phyloP scores from a whole-genome alignment of 2,113 vertebrate species.

The Corythaixoides concolor region DNA sequence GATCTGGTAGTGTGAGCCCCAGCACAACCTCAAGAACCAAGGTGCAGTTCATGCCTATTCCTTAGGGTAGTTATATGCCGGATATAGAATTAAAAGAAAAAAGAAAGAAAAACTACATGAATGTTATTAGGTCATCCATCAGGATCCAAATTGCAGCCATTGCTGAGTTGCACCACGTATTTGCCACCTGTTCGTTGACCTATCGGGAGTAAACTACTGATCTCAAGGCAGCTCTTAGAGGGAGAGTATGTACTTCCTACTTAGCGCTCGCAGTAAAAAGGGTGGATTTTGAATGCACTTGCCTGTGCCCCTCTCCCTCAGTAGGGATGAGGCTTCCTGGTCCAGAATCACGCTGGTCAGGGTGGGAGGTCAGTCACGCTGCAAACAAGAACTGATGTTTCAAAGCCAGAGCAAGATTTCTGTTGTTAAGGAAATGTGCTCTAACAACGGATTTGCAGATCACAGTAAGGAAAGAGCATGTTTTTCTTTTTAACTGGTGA shows the following conservation, averaged over 20 bases:
- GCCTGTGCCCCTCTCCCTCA: background rate
- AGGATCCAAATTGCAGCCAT: background rate
- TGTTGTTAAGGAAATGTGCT: constrained; percentile 38
- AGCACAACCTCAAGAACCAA: background rate
- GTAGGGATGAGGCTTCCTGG: background rate
- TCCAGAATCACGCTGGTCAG: background rate
- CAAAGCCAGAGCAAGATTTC: background rate
- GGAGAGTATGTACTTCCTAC: background rate
- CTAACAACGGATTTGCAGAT: background rate
- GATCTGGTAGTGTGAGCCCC: background rate
- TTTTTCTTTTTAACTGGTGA: background rate
- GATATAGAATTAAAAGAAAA: background rate
- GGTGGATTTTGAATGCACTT: background rate
- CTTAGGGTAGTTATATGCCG: background rate
- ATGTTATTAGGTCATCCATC: background rate
- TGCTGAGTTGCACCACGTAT: background rate
- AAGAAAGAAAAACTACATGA: background rate
- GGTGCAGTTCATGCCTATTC: background rate
- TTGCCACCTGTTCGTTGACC: background rate
- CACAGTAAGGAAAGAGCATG: background rate
- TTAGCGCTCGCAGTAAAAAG: background rate
- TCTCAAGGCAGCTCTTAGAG: background rate
- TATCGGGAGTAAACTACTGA: background rate
- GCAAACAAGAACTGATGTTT: constrained; percentile 8
- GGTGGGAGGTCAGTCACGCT: constrained; percentile 5